Evolutionary conservation across 2,113 vertebrate genomes (phyloP).

Genomic region (Lagenorhynchus albirostris): DNA sequence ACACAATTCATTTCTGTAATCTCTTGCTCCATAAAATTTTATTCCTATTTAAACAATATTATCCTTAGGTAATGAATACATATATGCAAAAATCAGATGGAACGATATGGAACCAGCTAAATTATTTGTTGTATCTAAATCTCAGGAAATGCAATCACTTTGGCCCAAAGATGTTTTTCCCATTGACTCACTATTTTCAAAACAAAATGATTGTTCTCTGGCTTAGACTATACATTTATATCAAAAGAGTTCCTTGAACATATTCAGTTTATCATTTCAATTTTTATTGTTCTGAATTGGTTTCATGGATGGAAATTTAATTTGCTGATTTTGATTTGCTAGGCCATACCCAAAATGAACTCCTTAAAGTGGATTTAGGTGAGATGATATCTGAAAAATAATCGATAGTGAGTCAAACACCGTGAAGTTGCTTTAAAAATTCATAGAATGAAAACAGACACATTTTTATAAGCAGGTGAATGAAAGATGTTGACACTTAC

Average conservation of each 20-base stretch:
- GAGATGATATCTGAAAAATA: constrained; percentile 38
- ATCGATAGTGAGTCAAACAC: constrained; percentile 36
- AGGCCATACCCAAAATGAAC: constrained; percentile 8
- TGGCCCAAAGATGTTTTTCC: background rate
- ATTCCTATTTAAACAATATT: constrained; percentile 75
- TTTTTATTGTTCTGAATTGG: constrained; percentile 40
- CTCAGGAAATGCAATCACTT: background rate
- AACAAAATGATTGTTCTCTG: constrained; percentile 5
- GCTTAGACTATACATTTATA: background rate
- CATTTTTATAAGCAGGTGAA: constrained; percentile 26
- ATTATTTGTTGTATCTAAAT: background rate
- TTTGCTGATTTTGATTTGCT: constrained; percentile 30
- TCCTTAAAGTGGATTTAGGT: background rate
- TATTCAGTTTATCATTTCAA: constrained; percentile 36
- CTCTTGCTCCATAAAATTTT: constrained; percentile 71
- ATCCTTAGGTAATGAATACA: constrained; percentile 42
- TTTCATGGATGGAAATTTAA: constrained; percentile 8
- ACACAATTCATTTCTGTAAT: constrained; percentile 79
- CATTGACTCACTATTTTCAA: background rate
- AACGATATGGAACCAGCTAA: background rate
- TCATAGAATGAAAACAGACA: background rate
- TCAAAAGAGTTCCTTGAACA: background rate
- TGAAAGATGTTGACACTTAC: constrained; percentile 1
- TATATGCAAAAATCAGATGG: constrained; percentile 4
- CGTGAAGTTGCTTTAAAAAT: constrained; percentile 9